A percentile compares a stretch with the other conserved stretches of the same genome.
Conservation (phyloP, 2,888 invertebrate genomes). For the Ectemnius lituratus region DNA sequence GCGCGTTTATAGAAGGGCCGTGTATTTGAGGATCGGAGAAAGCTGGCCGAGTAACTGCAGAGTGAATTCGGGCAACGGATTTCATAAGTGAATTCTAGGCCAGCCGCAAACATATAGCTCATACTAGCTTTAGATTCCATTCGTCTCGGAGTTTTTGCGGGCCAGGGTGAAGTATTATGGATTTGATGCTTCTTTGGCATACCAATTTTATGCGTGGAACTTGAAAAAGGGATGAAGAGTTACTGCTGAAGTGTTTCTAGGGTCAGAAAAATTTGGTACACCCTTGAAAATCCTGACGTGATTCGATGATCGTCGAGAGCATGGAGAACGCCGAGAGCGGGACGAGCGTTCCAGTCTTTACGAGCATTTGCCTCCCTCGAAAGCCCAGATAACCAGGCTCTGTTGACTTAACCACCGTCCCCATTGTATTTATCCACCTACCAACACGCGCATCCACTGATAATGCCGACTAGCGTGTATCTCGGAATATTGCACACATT, state of each 20-base stretch:
- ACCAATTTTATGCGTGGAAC: background rate
- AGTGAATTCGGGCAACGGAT: background rate
- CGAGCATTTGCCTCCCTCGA: slow-evolving; percentile 35
- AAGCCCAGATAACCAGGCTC: slow-evolving; percentile 43
- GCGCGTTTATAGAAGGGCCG: background rate
- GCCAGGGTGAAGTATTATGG: background rate
- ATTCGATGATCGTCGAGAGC: slow-evolving; percentile 49
- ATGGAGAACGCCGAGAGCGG: slow-evolving; percentile 47
- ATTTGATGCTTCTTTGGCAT: too few species aligned
- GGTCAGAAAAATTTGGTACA: slow-evolving; percentile 21
- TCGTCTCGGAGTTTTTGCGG: too few species aligned
- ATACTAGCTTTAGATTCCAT: too few species aligned
- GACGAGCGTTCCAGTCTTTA: slow-evolving; percentile 36
- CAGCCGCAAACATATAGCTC: too few species aligned
- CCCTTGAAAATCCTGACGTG: slow-evolving; percentile 52
- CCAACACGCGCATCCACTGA: slow-evolving; percentile 35
- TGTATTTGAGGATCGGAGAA: background rate
- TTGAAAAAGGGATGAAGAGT: background rate
- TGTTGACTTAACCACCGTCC: slow-evolving; percentile 52
- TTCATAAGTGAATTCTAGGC: slow-evolving; percentile 5
- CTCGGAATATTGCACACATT: slow-evolving; percentile 33
- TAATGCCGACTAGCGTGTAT: slow-evolving; percentile 38
- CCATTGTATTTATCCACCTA: slow-evolving; percentile 52
- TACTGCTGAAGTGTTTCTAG: slow-evolving; percentile 28
- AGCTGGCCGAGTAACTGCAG: background rate